phyloP scores from a whole-genome alignment of 2,888 invertebrate genomes.

The Endomychus coccineus region DNA sequence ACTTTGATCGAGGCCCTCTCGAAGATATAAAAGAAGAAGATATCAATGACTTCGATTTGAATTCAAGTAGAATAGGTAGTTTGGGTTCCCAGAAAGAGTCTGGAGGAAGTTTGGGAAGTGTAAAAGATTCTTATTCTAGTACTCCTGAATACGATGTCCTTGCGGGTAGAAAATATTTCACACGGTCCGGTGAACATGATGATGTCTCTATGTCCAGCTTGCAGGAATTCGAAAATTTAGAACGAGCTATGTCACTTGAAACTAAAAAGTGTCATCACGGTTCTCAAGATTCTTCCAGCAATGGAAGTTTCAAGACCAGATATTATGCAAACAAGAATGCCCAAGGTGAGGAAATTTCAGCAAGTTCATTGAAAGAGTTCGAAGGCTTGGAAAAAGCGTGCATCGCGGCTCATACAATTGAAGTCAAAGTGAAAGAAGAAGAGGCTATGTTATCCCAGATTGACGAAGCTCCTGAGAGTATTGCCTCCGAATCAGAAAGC shows the following conservation, averaged over 20 bases:
- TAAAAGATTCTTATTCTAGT: constrained; percentile 83
- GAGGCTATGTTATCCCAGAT: constrained; percentile 62
- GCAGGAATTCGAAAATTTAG: constrained; percentile 90
- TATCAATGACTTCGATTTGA: constrained; percentile 72
- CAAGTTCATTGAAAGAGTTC: constrained; percentile 85
- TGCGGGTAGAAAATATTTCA: constrained; percentile 74
- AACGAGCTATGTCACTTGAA: constrained; percentile 75
- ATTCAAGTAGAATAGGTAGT: constrained; percentile 67
- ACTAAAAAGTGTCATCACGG: constrained; percentile 60
- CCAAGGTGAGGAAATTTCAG: constrained; percentile 77
- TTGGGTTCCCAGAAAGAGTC: constrained; percentile 71
- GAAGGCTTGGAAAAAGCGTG: constrained; percentile 87
- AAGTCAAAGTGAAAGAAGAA: constrained; percentile 77
- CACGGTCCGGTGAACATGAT: constrained; percentile 79
- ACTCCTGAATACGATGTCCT: constrained; percentile 87
- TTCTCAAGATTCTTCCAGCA: constrained; percentile 78
- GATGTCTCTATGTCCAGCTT: constrained; percentile 87
- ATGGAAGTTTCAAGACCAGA: constrained; percentile 71
- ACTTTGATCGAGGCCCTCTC: constrained; percentile 73
- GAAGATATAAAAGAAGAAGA: constrained; percentile 93
- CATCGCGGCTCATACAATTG: constrained; percentile 73
- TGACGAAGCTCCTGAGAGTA: constrained; percentile 47
- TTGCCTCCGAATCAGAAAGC: constrained; percentile 51
- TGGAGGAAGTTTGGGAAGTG: constrained; percentile 67
- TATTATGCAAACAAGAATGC: constrained; percentile 62